These are phyloP conservation scores for Hypercompe scribonia DNA, from an alignment of 2,888 invertebrate species.

Conservation along the genomic window DNA sequence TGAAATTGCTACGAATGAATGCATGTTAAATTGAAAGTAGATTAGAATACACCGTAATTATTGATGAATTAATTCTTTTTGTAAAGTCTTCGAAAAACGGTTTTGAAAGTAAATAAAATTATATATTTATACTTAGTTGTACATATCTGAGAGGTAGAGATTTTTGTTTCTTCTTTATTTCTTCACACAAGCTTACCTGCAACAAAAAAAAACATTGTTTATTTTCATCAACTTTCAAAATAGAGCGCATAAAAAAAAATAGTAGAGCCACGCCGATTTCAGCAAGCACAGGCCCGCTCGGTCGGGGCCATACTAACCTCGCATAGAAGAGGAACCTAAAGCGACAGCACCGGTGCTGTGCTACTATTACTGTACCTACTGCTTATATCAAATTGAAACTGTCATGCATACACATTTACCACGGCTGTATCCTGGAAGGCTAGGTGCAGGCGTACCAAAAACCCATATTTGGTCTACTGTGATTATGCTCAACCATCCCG, in stretches of 20 bases:
- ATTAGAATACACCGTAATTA: neutral
- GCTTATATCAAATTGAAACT: too few relatives aligned
- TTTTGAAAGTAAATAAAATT: neutral
- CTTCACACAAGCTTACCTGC: constrained; percentile 32
- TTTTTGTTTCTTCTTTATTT: neutral
- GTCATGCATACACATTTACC: too few relatives aligned
- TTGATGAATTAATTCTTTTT: neutral
- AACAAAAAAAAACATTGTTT: constrained; percentile 18
- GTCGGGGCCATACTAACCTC: too few relatives aligned
- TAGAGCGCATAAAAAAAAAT: neutral
- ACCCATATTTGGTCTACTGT: too few relatives aligned
- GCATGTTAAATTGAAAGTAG: neutral
- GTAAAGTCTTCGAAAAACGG: neutral
- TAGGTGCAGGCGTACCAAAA: too few relatives aligned
- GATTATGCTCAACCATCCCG: too few relatives aligned
- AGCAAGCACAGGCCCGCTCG: too few relatives aligned
- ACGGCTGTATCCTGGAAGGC: too few relatives aligned
- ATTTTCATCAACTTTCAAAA: neutral
- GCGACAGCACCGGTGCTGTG: too few relatives aligned
- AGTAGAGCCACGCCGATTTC: too few relatives aligned
- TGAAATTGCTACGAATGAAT: neutral
- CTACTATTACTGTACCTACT: too few relatives aligned
- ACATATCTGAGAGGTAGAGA: neutral
- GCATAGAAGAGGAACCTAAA: too few relatives aligned
- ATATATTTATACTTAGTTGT: neutral